Evolutionary conservation across 2,888 invertebrate species (phyloP), one percentile per base, ranked within the genome.

Genomic region (Tanytarsus gracilentus): DNA sequence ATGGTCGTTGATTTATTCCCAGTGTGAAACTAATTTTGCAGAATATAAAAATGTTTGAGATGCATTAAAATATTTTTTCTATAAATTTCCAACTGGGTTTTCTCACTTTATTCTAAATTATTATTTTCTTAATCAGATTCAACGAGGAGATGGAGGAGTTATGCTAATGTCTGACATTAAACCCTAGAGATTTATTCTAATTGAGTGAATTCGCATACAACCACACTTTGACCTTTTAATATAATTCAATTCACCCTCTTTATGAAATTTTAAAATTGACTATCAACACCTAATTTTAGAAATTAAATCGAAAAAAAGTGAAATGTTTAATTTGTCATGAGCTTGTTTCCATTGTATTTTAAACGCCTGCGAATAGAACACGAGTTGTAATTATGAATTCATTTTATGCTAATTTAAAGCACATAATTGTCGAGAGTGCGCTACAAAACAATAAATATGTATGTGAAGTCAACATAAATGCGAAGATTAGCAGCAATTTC

Each of bases 391-490:
- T 39, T 33, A 55, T 26, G 11, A 55, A 39, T 55, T 18, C 26
- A 26, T 55, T 55, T 55, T 55, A 55, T 55, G 55, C 40, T 40
- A 55, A 55, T 55, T 55, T 40, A 26, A 21, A 52, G 52, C 33
- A 51, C 44, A 44, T 44, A 44, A 44, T 44, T 44, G 44, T 9
- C n/a, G n/a, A n/a, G 30, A 30, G 30, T 30, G 30, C 30, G 30
- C 30, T 11, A 30, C 30, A 30, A 8, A 30, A 9, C 30, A 9
- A 30, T n/a, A n/a, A n/a, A n/a, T n/a, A n/a, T n/a, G n/a, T 36
- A 36, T 16, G 36, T 14, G 7, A 16, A 36, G n/a, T 36, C 36
- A n/a, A 36, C n/a, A 36, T 16, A 36, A 36, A 14, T 1, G 3
- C 14, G 33, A 16, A 21, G 23, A 23, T 44, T 18, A 44, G 44